phyloP scores from a whole-genome alignment of 2,113 vertebrate genomes.

The Callaeas wilsoni region DNA sequence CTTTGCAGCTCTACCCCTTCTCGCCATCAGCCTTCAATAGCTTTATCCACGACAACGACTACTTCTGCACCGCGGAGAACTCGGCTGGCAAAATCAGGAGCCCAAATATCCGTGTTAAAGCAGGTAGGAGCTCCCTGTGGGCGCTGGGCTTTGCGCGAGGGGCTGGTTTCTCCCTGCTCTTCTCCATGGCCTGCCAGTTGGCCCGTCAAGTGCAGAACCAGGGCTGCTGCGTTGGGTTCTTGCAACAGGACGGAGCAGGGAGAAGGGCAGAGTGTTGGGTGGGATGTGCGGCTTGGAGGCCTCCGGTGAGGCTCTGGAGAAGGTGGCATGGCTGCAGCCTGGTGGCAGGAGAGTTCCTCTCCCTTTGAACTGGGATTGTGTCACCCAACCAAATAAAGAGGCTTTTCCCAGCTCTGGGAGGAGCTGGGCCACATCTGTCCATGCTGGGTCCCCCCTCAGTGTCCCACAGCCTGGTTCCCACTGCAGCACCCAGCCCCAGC shows the following conservation, averaged over 20 bases:
- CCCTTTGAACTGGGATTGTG: rapidly evolving
- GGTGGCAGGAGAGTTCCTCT: neutral
- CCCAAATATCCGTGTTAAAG: conserved; percentile 97
- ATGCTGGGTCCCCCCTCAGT: rapidly evolving
- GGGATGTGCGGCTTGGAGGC: neutral
- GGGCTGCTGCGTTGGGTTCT: neutral
- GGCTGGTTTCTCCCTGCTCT: neutral
- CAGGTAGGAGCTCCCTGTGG: conserved; percentile 74
- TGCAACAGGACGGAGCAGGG: rapidly evolving
- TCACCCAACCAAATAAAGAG: rapidly evolving
- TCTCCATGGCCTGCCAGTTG: rapidly evolving
- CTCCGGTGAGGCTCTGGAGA: neutral
- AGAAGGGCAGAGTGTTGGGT: neutral
- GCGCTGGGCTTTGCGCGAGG: rapidly evolving
- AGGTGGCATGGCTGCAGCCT: neutral
- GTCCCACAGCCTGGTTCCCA: neutral
- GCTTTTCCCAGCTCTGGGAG: neutral
- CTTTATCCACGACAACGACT: conserved; percentile 99
- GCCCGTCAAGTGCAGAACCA: rapidly evolving
- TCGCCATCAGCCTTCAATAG: conserved; percentile 98
- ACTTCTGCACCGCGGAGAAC: conserved; percentile 98
- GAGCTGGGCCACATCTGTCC: neutral
- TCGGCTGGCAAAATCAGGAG: conserved; percentile 97
- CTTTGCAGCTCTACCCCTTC: conserved; percentile 97
- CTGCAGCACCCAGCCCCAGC: neutral